Evolutionary conservation across 2,797 vertebrate species (phyloP), one percentile per base, ranked within the genome.

Genomic region (Saxicola maurus): DNA sequence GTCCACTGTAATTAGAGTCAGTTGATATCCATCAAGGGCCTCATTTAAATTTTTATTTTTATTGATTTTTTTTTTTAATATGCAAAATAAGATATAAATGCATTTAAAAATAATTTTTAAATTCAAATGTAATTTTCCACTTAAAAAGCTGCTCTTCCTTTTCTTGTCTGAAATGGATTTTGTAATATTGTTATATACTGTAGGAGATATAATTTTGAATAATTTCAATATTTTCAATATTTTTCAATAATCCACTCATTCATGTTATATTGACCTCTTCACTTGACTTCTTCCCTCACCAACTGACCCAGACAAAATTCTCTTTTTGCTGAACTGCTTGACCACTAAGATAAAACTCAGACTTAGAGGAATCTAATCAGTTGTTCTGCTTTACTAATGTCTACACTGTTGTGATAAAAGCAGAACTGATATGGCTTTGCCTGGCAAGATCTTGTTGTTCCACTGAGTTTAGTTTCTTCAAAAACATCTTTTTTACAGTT

Each of bases 111-210:
- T 1, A 5, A 23, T 31, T 86, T 67, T n/a, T 4, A 69, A 69
- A 80, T 51, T 1, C 5, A n/a, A 46, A 19, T 11, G 0, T 28
- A 37, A 11, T 53, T 49, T 61, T 30, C 9, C 2, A 11, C 40
- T 57, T 2, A 37, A 62, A 45, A 78, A 13, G 1, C 1, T 52
- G 12, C 0, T 18, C 17, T n/a, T 42, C 23, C 0, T 35, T 62
- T 20, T 66, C 21, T 43, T 49, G 7, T 5, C 19, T 45, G 18
- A 61, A 28, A 27, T 30, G 2, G 4, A 42, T 76, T 76, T 69
- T 64, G 5, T 53, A 40, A 52, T 33, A 62, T 13, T 30, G 3
- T n/a, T n/a, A n/a, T n/a, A n/a, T n/a, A n/a, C 9, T 38, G 8
- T 16, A 38, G 30, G n/a, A 72, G 10, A n/a, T 6, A 42, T 4